Evolutionary conservation across 2,888 invertebrate species (phyloP).

Genomic region (Melinaea marsaeus): DNA sequence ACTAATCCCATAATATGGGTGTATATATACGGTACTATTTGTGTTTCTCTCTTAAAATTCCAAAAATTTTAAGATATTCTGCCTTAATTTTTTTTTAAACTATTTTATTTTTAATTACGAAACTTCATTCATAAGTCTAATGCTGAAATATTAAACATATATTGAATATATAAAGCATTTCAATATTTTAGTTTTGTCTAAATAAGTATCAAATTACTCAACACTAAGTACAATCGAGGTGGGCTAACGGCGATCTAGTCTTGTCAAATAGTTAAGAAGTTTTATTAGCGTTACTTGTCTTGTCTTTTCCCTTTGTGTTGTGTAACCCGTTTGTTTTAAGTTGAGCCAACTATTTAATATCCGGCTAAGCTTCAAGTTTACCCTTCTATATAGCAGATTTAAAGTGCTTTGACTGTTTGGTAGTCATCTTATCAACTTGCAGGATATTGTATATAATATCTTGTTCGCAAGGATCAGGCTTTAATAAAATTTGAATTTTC

Average conservation of each 20-base stretch:
- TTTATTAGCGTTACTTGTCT: background rate
- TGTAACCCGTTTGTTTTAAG: conserved; percentile 40
- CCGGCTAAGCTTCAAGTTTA: conserved; percentile 42
- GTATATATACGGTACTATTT: too few species aligned
- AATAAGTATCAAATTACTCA: background rate
- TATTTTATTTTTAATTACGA: too few species aligned
- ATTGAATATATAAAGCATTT: too few species aligned
- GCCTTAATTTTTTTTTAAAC: too few species aligned
- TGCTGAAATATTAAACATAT: too few species aligned
- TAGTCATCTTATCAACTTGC: background rate
- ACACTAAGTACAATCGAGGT: background rate
- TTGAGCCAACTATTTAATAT: conserved; percentile 55
- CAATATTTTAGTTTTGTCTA: too few species aligned
- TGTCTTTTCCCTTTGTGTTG: conserved; percentile 19
- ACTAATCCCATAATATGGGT: too few species aligned
- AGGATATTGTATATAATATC: background rate
- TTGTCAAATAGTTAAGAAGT: background rate
- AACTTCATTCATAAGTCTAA: too few species aligned
- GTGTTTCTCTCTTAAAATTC: too few species aligned
- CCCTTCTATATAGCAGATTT: conserved; percentile 40
- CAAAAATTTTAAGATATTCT: too few species aligned
- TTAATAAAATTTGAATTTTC: too few species aligned
- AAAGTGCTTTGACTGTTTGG: background rate
- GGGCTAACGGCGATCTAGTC: background rate
- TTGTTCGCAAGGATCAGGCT: too few species aligned